phyloP scores from a whole-genome alignment of 2,797 vertebrate genomes.

The Sus cebifrons region DNA sequence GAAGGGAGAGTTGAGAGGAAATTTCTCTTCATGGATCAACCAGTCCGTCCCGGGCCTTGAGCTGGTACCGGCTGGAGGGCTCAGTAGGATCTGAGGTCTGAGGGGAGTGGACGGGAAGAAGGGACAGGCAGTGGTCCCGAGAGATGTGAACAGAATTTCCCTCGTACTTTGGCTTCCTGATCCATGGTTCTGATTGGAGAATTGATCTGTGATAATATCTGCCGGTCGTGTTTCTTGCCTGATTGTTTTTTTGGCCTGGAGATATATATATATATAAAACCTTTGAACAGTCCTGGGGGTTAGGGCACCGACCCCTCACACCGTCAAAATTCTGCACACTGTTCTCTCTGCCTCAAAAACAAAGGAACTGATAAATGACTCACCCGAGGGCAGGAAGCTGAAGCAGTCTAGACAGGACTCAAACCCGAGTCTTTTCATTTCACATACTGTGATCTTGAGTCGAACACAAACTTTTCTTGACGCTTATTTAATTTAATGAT shows the following conservation, averaged over 20 bases:
- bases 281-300: background rate
- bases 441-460: background rate
- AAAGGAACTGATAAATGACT: background rate
- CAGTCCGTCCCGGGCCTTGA: background rate
- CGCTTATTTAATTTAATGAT: background rate
- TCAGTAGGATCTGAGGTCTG: background rate
- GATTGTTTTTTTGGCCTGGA: background rate
- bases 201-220: fast-evolving
- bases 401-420: background rate
- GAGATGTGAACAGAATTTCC: background rate
- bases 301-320: too few species aligned
- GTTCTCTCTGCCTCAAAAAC: background rate
- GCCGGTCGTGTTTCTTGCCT: background rate
- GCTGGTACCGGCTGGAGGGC: background rate
- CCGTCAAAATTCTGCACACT: background rate
- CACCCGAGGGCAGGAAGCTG: background rate
- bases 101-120: background rate
- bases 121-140: background rate
- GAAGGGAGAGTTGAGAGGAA: background rate
- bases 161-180: background rate
- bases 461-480: background rate
- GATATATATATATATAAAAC: too few species aligned
- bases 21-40: background rate
- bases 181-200: fast-evolving
- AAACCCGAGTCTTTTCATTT: background rate